Evolutionary conservation across 2,888 invertebrate species (phyloP), one percentile per base, ranked within the genome.

Genomic region (Sinotaia quadrata): DNA sequence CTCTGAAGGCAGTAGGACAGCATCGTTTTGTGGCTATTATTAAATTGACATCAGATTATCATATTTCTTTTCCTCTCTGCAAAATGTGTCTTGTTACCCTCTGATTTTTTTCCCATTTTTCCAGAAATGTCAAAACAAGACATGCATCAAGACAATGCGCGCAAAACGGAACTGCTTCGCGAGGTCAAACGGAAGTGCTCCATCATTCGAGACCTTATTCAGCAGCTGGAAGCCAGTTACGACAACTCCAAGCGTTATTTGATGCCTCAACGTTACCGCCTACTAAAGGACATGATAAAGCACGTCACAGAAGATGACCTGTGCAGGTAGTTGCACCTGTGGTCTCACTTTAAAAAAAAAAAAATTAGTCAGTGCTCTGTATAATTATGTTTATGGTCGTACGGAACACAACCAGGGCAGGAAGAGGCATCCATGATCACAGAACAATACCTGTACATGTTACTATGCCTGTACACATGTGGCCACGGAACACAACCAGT

Each of bases 41-140:
- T n/a, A n/a, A n/a, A n/a, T n/a, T n/a, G n/a, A n/a, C n/a, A n/a
- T n/a, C n/a, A n/a, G n/a, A n/a, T n/a, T n/a, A n/a, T n/a, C n/a
- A n/a, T n/a, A n/a, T n/a, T n/a, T n/a, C n/a, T n/a, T n/a, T n/a
- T n/a, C n/a, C n/a, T n/a, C n/a, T n/a, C n/a, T n/a, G n/a, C n/a
- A n/a, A n/a, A n/a, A n/a, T n/a, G n/a, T n/a, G n/a, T 47, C 8
- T 47, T 4, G 15, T 24, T 47, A 34, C 61, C 0, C 29, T 56
- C 44, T 56, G 27, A 44, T 47, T 57, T 15, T 12, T 44, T 60
- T 54, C 62, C 62, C 47, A 44, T 54, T 62, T 34, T 81, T 87
- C 51, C 91, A 97, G 97, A 94, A 86, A 94, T 97, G 94, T 95
- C 95, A 72, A 95, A 95, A 68, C 93, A 94, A 67, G 96, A 95